Conservation (phyloP, 2,797 vertebrate species). For the Hippopotamyrus pictus region DNA sequence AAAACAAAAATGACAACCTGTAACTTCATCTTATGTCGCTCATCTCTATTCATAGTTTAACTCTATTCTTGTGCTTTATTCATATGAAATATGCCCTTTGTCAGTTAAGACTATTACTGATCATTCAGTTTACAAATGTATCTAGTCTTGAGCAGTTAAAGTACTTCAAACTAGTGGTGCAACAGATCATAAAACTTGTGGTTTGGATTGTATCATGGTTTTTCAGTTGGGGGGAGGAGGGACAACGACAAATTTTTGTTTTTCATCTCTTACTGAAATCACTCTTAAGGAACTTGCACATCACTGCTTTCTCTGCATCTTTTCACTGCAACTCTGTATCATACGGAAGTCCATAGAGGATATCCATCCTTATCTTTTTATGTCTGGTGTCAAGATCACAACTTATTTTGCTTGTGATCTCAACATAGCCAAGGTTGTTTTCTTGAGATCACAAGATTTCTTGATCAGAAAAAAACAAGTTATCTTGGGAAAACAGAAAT, state of each 20-base stretch:
- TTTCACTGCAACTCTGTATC: neutral
- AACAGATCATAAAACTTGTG: neutral
- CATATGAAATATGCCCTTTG: neutral
- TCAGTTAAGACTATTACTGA: neutral
- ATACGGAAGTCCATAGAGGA: neutral
- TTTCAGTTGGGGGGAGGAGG: neutral
- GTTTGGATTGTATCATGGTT: neutral
- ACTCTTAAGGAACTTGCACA: neutral
- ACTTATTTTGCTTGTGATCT: neutral
- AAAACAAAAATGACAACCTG: neutral
- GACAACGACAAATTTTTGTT: neutral
- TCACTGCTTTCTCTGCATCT: neutral
- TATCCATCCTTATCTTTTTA: neutral
- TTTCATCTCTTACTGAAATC: neutral
- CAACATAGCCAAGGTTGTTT: neutral
- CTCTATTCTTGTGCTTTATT: neutral
- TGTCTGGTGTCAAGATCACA: neutral
- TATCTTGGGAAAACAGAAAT: neutral
- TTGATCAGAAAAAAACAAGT: neutral
- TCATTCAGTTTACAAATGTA: neutral
- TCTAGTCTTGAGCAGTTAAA: neutral
- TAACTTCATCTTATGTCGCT: neutral
- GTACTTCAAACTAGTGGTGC: neutral
- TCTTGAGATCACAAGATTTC: neutral
- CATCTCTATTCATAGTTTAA: neutral